phyloP scores from a whole-genome alignment of 1,140 invertebrate species.

The Rhagoletis pomonella region DNA sequence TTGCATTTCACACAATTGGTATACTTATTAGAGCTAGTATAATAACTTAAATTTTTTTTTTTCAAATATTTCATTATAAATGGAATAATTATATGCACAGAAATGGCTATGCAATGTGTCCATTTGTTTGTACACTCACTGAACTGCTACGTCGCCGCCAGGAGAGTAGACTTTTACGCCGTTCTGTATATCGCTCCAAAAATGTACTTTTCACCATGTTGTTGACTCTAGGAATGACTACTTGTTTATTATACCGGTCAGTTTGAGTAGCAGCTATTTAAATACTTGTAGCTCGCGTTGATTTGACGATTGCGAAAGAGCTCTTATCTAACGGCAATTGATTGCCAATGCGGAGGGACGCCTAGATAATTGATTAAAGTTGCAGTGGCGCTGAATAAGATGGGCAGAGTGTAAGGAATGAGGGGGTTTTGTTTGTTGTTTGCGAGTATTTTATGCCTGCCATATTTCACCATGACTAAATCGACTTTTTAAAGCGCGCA shows the following conservation, averaged over 20 bases:
- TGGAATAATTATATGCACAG: neutral
- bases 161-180: neutral
- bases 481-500: neutral
- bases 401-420: neutral
- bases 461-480: neutral
- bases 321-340: neutral
- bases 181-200: slow-evolving; percentile 31
- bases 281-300: neutral
- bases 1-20: slow-evolving; percentile 9
- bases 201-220: slow-evolving; percentile 54
- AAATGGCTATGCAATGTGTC: too few relatives aligned
- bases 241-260: neutral
- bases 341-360: neutral
- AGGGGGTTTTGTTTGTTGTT: neutral
- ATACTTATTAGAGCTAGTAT: neutral
- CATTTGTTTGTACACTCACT: slow-evolving; percentile 25
- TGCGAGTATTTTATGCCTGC: neutral
- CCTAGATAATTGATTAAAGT: neutral
- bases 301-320: neutral
- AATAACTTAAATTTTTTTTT: neutral
- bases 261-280: slow-evolving; percentile 22
- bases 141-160: slow-evolving; percentile 8
- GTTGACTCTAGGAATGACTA: slow-evolving; percentile 26
- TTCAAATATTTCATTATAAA: neutral
- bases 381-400: neutral